Evolutionary conservation across 1,140 invertebrate genomes (phyloP), one percentile per base, ranked within the genome.

Genomic region (Trichonephila clavata): DNA sequence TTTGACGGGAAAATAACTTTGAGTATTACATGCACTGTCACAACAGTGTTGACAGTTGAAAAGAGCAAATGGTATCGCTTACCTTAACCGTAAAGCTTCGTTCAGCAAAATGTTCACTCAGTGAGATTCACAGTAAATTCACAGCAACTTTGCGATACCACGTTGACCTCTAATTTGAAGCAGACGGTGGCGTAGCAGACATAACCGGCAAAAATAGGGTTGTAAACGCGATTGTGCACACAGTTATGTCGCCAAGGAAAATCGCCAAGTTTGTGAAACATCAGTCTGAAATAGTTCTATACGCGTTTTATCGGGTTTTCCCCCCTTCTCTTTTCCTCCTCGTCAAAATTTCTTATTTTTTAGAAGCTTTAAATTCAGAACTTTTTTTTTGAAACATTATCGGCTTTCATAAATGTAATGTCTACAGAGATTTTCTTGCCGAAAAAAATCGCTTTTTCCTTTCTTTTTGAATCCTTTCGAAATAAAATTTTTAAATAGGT

Each of bases 121-220:
- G 13, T 77, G 1, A 32, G n/a, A 13, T 32, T 77, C n/a, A 7
- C n/a, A 77, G 8, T 27, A 1, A 77, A 27, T 5, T 32, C 16
- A 5, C 13, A 1, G 6, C 81, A 57, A 83, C 81, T 50, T 83
- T 50, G n/a, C 81, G 21, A 21, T 39, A 77, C 68, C 68, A 43
- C 21, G 32, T 27, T 65, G 86, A 65, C 86, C 61, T 57, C 16
- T 43, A 88, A 43, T 65, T 50, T 88, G 61, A 68, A 88, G 86
- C 63, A 50, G 86, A 43, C 86, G 63, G 60, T 88, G 86, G 86
- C 86, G 86, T 68, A 16, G 86, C 86, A 88, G 60, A 88, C 86
- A 88, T 88, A 88, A 65, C 86, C 86, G 86, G 86, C 86, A 50
- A 63, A 65, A 63, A 13, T 68, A 88, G 60, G 86, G 86, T 88